Evolutionary conservation across 2,113 vertebrate genomes (phyloP).

Genomic region (Gila orcuttii): DNA sequence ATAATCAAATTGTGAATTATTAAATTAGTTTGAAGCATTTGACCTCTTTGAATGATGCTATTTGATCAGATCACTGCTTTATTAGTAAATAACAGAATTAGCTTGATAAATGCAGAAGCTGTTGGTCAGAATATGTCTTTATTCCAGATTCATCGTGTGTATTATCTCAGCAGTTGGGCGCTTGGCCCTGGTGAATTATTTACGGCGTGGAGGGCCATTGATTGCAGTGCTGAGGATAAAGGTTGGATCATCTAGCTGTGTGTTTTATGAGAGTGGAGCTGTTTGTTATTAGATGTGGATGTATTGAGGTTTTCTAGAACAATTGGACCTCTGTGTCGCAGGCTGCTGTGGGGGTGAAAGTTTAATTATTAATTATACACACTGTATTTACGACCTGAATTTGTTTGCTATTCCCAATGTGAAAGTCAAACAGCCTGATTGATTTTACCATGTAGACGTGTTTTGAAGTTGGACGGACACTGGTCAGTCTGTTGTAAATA

Average conservation of each 20-base stretch:
- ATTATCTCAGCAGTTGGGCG: constrained; percentile 45
- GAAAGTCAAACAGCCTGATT: constrained; percentile 19
- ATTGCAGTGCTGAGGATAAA: constrained; percentile 68
- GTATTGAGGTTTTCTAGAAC: constrained; percentile 13
- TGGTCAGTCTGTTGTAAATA: background rate
- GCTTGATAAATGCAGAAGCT: background rate
- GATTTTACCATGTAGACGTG: background rate
- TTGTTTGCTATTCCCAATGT: constrained; percentile 22
- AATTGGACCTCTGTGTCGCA: background rate
- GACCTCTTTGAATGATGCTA: background rate
- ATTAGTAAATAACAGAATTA: background rate
- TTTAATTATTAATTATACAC: constrained; percentile 46
- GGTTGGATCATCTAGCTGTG: constrained; percentile 59
- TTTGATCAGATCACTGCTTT: background rate
- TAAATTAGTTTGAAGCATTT: background rate
- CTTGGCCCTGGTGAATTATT: constrained; percentile 82
- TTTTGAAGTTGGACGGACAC: constrained; percentile 3
- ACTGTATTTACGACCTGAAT: constrained; percentile 24
- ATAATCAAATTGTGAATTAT: background rate
- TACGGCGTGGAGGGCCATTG: constrained; percentile 72
- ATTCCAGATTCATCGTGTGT: background rate
- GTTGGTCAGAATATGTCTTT: background rate
- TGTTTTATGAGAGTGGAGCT: constrained; percentile 38
- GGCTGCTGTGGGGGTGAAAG: constrained; percentile 7
- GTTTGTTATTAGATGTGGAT: constrained; percentile 1